These are phyloP conservation scores for Epizoanthus rinbou DNA, from an alignment of 92 coral and sea anemone genomes.

Conservation along the genomic window DNA sequence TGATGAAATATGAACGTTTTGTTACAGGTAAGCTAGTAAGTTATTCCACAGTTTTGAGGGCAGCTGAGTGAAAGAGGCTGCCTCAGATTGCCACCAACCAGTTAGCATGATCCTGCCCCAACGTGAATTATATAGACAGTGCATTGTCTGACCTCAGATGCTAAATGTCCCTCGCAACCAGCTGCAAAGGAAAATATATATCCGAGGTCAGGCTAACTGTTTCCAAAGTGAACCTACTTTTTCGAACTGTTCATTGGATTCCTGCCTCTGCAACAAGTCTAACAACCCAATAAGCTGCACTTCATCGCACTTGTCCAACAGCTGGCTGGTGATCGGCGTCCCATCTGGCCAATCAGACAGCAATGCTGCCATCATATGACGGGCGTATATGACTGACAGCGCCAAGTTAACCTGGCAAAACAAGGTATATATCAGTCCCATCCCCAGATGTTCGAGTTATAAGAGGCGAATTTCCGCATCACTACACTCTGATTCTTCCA, in stretches of 20 bases:
- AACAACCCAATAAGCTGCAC: slow-evolving; percentile 91
- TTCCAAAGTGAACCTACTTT: slow-evolving; percentile 54
- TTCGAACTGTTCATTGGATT: slow-evolving; percentile 84
- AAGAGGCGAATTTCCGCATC: not conserved
- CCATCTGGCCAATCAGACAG: slow-evolving; percentile 89
- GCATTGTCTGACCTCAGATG: too few relatives aligned
- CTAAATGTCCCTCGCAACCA: too few relatives aligned
- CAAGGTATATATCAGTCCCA: not conserved
- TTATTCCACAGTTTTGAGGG: too few relatives aligned
- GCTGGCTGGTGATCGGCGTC: slow-evolving; percentile 68
- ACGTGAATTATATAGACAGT: too few relatives aligned
- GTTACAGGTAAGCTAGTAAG: too few relatives aligned
- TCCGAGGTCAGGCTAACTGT: too few relatives aligned
- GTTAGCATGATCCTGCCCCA: too few relatives aligned
- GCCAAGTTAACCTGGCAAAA: slow-evolving; percentile 82
- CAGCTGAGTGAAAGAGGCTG: too few relatives aligned
- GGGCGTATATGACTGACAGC: slow-evolving; percentile 84
- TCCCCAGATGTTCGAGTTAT: not conserved
- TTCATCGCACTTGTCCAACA: slow-evolving; percentile 93
- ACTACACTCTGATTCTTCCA: too few relatives aligned
- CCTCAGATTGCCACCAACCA: too few relatives aligned
- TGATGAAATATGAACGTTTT: too few relatives aligned
- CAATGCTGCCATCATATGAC: slow-evolving; percentile 83
- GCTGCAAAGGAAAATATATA: too few relatives aligned
- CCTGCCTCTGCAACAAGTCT: slow-evolving; percentile 91